Base-by-base conservation (phyloP, 1,140 invertebrate species). In the Subanguina moxae region DNA sequence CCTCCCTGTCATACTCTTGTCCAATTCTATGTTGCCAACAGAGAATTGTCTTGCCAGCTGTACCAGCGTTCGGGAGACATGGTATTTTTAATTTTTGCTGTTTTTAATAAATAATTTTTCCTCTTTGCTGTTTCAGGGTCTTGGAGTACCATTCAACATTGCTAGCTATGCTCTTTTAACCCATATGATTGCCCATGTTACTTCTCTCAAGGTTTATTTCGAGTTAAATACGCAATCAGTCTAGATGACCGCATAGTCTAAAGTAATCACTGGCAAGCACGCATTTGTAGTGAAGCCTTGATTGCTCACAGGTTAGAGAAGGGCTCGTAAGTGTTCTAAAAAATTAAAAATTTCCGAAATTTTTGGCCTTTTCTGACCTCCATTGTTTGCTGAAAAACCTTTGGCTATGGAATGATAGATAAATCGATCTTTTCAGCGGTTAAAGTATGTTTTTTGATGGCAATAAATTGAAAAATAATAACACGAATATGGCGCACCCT, bases 81-180 rank as follows among this genome's bases (percentile, higher is more conserved):
- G 89, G 86, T 86, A 79, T 73, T 57, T 19, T 1, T 11, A 38
- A 38, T 28, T 28, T 21, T 21, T 42, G 28, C 43, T 28, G 1
- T n/a, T 25, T 17, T 52, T 52, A 21, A 52, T 7, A 21, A 52
- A 19, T 17, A 52, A n/a, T n/a, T n/a, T n/a, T n/a, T n/a, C n/a
- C n/a, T n/a, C n/a, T n/a, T n/a, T n/a, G n/a, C n/a, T n/a, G n/a
- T 76, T 83, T 13, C 73, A 87, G 86, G 94, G 94, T 8, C 85
- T 99, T 1, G 95, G 95, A 23, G 94, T 98, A 1, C 95, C 95
- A 21, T 99, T 98, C 82, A 99, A 99, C 83, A 95, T 99, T 78
- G 94, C 95, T 19, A 96, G 92, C 70, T 98, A 99, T 85, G 88
- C 94, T 0, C 82, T 98, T 7, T 85, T 98, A 0, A 96, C 92